Evolutionary conservation across 2,888 invertebrate species (phyloP), one percentile per base, ranked within the genome.

Genomic region (Pyrochroa serraticornis): DNA sequence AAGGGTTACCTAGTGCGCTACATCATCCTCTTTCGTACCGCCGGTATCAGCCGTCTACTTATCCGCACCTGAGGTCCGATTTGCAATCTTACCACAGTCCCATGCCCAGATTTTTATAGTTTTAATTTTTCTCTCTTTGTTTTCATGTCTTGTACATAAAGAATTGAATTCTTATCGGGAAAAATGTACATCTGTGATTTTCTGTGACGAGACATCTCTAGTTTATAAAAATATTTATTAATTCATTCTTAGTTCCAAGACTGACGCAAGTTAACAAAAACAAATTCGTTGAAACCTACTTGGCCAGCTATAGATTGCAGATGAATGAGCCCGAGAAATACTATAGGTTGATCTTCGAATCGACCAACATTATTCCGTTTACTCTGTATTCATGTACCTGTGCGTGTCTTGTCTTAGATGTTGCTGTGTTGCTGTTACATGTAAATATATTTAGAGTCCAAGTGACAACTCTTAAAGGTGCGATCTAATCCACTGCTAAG

Each of bases 41-140:
- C 45, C 71, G 76, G 49, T 77, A 75, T 62, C 74, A 73, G 52
- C 75, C 74, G 13, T 73, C 74, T 44, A 77, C 75, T 60, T 77
- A 74, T 60, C 71, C 71, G 49, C 72, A 72, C 64, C 55, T 71
- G 52, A 66, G 71, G 55, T 71, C 72, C 38, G 72, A 72, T 49
- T 68, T 70, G 38, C 72, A 71, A 60, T 67, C 69, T 61, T 72
- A 71, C 62, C 69, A 68, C 60, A 66, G 70, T 50, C 71, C 70
- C 32, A 71, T 69, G 67, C 71, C 71, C 54, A 67, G 72, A 64
- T 72, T 72, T 70, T 71, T 72, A 68, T 72, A 72, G 72, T 71
- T 72, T 68, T 69, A 69, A 66, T 56, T 36, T 43, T 42, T 52
- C 52, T 63, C 50, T 61, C 58, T 65, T 58, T 59, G 65, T 62